phyloP scores from a whole-genome alignment of 2,888 invertebrate species.

The Rugalucina vietnamica region DNA sequence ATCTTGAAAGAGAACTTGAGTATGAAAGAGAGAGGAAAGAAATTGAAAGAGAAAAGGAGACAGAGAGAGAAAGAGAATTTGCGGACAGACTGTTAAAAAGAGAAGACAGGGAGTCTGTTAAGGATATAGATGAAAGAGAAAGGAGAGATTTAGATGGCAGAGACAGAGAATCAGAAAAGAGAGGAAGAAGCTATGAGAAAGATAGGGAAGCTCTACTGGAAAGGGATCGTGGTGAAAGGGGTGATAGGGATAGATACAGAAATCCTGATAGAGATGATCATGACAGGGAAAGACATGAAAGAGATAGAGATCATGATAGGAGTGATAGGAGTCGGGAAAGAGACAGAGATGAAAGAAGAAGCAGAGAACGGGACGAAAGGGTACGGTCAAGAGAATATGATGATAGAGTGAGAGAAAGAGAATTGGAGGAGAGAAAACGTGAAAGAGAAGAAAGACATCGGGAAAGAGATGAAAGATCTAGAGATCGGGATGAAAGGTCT shows the following conservation, averaged over 20 bases:
- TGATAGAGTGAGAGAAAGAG: conserved; percentile 34
- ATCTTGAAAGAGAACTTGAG: not conserved
- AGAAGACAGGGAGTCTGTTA: conserved; percentile 13
- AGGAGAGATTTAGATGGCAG: conserved; percentile 44
- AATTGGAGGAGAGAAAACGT: conserved; percentile 17
- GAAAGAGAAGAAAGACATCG: conserved; percentile 2
- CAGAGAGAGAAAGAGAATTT: not conserved
- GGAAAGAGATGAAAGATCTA: conserved; percentile 36
- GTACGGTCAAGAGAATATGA: conserved; percentile 55
- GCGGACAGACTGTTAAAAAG: not conserved
- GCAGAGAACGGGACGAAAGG: not conserved
- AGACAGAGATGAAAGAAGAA: not conserved
- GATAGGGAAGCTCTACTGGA: conserved; percentile 44
- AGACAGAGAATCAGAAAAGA: conserved; percentile 50
- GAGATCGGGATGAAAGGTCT: conserved; percentile 15
- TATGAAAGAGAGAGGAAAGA: conserved; percentile 4
- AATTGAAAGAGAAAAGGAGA: not conserved
- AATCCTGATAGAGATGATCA: not conserved
- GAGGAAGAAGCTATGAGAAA: conserved; percentile 28
- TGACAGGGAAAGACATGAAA: too few relatives aligned
- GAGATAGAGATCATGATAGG: too few relatives aligned
- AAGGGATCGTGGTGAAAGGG: conserved; percentile 23
- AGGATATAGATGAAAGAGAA: conserved; percentile 32
- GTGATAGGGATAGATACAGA: conserved; percentile 30
- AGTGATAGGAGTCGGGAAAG: not conserved